Percentiles rank a stretch among this genome's conserved stretches.
These are phyloP conservation scores for Cariama cristata DNA, from an alignment of 2,113 vertebrate genomes.

Conservation along the genomic window DNA sequence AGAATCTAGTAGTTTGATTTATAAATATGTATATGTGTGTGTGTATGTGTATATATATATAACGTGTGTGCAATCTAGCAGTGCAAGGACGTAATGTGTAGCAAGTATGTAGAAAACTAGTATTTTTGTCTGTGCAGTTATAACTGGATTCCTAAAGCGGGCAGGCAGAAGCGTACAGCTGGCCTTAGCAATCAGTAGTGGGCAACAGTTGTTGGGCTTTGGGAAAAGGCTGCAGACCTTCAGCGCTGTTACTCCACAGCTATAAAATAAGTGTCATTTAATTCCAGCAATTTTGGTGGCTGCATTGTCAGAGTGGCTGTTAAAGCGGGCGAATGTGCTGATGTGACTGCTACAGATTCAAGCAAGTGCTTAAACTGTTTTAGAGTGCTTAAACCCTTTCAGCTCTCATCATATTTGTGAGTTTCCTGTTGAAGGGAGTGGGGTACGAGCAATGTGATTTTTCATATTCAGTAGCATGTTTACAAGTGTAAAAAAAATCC, in stretches of 20 bases:
- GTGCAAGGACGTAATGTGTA: not conserved
- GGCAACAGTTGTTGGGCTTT: not conserved
- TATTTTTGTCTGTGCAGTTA: not conserved
- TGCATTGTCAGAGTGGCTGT: not conserved
- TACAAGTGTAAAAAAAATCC: not conserved
- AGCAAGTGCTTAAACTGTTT: not conserved
- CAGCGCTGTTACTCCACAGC: not conserved
- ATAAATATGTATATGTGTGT: not conserved
- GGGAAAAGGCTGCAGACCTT: not conserved
- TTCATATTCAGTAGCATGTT: not conserved
- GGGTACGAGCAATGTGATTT: not conserved
- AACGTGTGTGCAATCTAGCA: not conserved
- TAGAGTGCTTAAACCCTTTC: not conserved
- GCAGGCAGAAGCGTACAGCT: not conserved
- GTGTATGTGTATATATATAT: rapidly evolving
- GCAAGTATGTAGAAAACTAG: not conserved
- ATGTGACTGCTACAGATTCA: not conserved
- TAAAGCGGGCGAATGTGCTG: not conserved
- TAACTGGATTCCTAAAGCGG: not conserved
- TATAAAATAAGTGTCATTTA: not conserved
- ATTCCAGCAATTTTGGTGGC: not conserved
- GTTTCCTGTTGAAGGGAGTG: not conserved
- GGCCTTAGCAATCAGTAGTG: not conserved
- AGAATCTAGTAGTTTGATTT: not conserved
- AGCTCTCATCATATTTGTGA: not conserved